A percentile compares a stretch with the other conserved stretches of the same genome.
Evolutionary conservation across 2,797 vertebrate genomes (phyloP).

Genomic region (Bovichtus diacanthus): DNA sequence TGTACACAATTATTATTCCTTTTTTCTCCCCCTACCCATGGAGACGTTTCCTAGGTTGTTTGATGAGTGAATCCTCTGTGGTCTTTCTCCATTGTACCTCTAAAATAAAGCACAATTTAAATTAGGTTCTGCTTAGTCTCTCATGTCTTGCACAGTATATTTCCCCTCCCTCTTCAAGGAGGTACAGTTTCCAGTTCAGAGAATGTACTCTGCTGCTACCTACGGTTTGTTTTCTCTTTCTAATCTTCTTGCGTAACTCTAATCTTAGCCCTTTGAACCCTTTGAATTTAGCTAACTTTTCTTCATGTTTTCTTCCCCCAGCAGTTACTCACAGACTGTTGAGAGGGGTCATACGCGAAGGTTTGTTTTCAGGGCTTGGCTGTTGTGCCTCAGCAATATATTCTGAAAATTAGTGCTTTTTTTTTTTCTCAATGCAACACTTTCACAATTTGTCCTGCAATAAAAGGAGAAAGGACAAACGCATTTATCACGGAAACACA

Average conservation of each 20-base stretch:
- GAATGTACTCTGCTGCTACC: constrained; percentile 34
- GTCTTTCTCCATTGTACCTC: constrained; percentile 72
- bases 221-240: constrained; percentile 65
- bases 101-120: constrained; percentile 79
- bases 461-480: neutral
- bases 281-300: constrained; percentile 53
- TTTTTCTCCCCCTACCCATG: constrained; percentile 65
- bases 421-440: constrained; percentile 23
- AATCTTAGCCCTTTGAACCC: constrained; percentile 63
- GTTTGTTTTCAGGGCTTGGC: constrained; percentile 8
- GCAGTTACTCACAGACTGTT: constrained; percentile 43
- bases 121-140: constrained; percentile 74
- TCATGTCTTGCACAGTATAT: constrained; percentile 59
- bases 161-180: constrained; percentile 58
- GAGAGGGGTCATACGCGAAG: constrained; percentile 41
- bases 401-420: constrained; percentile 18
- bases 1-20: constrained; percentile 82
- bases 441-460: neutral
- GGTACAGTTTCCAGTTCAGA: constrained; percentile 64
- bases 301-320: constrained; percentile 10
- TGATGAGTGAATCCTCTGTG: constrained; percentile 81
- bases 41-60: constrained; percentile 75
- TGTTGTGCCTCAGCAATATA: constrained; percentile 7
- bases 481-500: neutral
- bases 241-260: constrained; percentile 64